Evolutionary conservation across 2,888 invertebrate species (phyloP).

Genomic region (Andrena minutula): DNA sequence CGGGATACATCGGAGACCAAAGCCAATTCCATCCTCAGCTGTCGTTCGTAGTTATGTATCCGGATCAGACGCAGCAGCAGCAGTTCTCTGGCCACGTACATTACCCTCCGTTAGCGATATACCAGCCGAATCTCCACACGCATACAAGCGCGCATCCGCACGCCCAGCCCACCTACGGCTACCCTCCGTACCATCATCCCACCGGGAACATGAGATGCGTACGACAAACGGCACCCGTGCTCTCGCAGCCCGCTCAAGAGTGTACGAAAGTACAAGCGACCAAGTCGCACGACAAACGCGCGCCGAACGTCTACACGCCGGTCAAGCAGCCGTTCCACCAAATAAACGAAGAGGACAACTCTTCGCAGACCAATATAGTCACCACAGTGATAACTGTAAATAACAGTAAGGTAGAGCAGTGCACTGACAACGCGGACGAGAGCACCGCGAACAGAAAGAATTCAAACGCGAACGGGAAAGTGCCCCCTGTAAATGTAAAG

Average conservation of each 20-base stretch:
- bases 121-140: conserved; percentile 73
- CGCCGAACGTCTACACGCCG: conserved; percentile 70
- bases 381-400: conserved; percentile 77
- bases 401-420: conserved; percentile 75
- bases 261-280: conserved; percentile 60
- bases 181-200: conserved; percentile 81
- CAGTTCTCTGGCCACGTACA: conserved; percentile 74
- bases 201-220: conserved; percentile 85
- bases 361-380: conserved; percentile 75
- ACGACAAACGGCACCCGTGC: conserved; percentile 79
- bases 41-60: conserved; percentile 70
- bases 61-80: conserved; percentile 74
- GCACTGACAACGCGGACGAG: conserved; percentile 68
- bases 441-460: conserved; percentile 64
- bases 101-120: conserved; percentile 70
- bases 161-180: conserved; percentile 69
- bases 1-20: conserved; percentile 73
- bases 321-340: conserved; percentile 72
- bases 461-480: conserved; percentile 58
- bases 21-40: conserved; percentile 73
- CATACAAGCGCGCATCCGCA: conserved; percentile 73
- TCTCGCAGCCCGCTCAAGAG: conserved; percentile 83
- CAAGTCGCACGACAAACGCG: conserved; percentile 73
- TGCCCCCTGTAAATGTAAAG: conserved; percentile 75
- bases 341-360: conserved; percentile 71